These are phyloP conservation scores for Melangyna quadrimaculata DNA, from an alignment of 2,888 invertebrate genomes.

Conservation along the genomic window DNA sequence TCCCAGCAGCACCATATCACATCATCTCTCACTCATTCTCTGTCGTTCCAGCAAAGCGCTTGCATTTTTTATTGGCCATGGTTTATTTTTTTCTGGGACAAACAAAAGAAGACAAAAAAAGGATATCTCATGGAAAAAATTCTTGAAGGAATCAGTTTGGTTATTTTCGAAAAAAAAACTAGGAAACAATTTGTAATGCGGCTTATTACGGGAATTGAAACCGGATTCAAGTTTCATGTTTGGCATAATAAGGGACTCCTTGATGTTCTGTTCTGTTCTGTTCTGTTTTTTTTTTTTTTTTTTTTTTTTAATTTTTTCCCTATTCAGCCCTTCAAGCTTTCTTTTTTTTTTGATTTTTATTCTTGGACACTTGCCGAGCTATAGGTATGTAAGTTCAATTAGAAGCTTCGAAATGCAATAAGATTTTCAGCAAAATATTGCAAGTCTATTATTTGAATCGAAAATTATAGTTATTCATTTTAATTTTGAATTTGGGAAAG, in stretches of 20 bases:
- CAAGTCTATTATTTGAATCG: background rate
- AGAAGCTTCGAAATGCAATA: background rate
- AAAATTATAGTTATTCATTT: background rate
- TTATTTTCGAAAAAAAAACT: constrained; percentile 37
- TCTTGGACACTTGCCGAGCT: constrained; percentile 43
- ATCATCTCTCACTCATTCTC: background rate
- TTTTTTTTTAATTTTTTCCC: background rate
- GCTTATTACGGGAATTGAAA: constrained; percentile 70
- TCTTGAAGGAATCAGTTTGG: constrained; percentile 47
- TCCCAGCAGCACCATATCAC: background rate
- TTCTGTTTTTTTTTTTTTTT: background rate
- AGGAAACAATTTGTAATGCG: constrained; percentile 71
- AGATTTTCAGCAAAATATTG: background rate
- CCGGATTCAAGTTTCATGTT: constrained; percentile 69
- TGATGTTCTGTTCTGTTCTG: constrained; percentile 4
- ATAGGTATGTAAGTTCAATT: background rate
- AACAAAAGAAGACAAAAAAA: background rate
- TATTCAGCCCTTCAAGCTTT: background rate
- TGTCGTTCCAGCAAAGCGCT: background rate
- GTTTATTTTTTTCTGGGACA: constrained; percentile 34
- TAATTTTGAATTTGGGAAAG: background rate
- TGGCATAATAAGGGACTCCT: constrained; percentile 63
- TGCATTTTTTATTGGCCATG: constrained; percentile 10
- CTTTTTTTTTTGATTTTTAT: constrained; percentile 1
- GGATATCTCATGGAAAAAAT: background rate